Conservation (phyloP, 2,888 invertebrate genomes). For the Trachelus stipa region DNA sequence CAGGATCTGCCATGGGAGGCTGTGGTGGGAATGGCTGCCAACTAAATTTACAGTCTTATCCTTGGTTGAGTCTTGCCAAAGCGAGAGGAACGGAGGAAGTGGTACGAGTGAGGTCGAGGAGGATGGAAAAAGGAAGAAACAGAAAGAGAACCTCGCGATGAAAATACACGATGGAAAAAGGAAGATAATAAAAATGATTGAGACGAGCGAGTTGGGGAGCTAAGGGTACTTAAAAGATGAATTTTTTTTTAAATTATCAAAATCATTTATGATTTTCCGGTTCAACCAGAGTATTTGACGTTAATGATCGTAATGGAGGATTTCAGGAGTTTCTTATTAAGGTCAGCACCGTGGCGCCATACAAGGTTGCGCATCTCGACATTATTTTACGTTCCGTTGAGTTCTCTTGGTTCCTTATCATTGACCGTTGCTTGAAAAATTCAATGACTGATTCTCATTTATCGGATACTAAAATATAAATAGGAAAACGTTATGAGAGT, state of each 20-base stretch:
- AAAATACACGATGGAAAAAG: not conserved
- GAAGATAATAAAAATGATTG: not conserved
- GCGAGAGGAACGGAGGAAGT: not conserved
- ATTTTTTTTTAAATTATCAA: not conserved
- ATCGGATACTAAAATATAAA: not conserved
- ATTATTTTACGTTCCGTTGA: not conserved
- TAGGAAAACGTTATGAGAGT: not conserved
- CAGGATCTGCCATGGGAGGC: not conserved
- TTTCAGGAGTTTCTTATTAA: constrained; percentile 49
- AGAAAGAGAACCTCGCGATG: constrained; percentile 8
- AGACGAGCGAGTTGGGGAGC: constrained; percentile 8
- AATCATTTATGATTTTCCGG: not conserved
- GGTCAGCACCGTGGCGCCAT: constrained; percentile 62
- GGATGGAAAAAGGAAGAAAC: not conserved
- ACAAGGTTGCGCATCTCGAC: constrained; percentile 47
- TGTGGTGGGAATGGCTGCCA: not conserved
- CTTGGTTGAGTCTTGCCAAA: not conserved
- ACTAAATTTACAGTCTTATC: not conserved
- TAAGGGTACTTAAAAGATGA: not conserved
- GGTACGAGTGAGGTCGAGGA: not conserved
- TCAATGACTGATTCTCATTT: not conserved
- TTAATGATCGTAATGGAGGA: constrained; percentile 43
- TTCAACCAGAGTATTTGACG: constrained; percentile 11
- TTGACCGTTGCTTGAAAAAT: not conserved
- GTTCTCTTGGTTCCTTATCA: not conserved